Percentiles rank a stretch among this genome's conserved stretches.
Evolutionary conservation across 2,797 vertebrate species (phyloP).

Genomic region (Diplodus puntazzo): DNA sequence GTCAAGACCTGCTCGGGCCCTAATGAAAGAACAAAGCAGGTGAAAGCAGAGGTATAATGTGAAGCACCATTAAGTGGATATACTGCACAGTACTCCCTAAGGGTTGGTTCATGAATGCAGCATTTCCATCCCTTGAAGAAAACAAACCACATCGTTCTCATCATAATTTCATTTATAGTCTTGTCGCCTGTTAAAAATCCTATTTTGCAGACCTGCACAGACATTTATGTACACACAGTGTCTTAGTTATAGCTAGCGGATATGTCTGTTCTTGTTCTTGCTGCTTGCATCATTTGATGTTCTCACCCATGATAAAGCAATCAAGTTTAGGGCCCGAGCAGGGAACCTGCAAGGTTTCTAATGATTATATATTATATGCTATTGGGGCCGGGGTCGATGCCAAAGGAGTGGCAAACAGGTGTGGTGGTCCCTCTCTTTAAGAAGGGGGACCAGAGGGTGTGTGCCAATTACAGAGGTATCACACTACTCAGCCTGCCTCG

Average conservation of each 20-base stretch:
- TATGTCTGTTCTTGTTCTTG: not conserved
- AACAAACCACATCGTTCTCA: not conserved
- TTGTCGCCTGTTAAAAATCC: conserved; percentile 3
- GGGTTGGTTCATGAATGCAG: not conserved
- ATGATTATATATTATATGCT: too few species aligned
- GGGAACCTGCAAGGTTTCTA: too few species aligned
- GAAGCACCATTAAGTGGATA: conserved; percentile 15
- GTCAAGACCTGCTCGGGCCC: too few species aligned
- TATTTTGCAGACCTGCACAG: not conserved
- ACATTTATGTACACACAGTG: not conserved
- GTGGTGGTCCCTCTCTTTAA: too few species aligned
- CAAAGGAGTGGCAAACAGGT: too few species aligned
- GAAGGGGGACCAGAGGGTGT: too few species aligned
- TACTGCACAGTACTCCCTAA: not conserved
- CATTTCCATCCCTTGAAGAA: not conserved
- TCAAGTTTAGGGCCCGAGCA: too few species aligned
- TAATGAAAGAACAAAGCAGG: conserved; percentile 23
- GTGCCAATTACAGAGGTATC: too few species aligned
- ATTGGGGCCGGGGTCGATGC: too few species aligned
- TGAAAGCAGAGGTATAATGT: not conserved
- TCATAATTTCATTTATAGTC: not conserved
- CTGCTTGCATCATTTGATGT: not conserved
- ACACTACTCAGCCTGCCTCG: too few species aligned
- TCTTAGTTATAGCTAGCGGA: not conserved
- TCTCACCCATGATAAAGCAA: not conserved